Conservation (phyloP, 2,797 vertebrate species). For the Hydrophis major region DNA sequence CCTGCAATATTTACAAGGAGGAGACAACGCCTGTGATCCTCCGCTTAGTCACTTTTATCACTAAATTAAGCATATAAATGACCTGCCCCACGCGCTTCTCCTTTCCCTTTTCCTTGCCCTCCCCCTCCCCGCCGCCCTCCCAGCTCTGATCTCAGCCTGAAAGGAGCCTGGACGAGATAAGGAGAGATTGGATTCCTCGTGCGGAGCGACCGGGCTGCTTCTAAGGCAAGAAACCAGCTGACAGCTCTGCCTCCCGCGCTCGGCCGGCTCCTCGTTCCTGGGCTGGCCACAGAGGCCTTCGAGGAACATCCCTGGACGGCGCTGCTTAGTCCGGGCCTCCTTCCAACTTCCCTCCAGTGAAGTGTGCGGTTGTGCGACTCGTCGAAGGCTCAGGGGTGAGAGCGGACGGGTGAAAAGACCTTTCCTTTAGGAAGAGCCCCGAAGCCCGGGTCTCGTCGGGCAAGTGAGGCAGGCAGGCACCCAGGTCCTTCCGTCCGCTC, state of each 20-base stretch:
- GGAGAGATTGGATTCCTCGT: conserved; percentile 80
- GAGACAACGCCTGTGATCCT: conserved; percentile 59
- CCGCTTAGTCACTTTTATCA: conserved; percentile 84
- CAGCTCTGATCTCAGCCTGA: conserved; percentile 84
- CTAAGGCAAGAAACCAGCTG: conserved; percentile 72
- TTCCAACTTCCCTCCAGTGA: neutral
- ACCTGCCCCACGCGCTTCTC: conserved; percentile 74
- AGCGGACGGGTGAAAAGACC: too few species aligned
- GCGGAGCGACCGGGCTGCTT: conserved; percentile 61
- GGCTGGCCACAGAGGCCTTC: neutral
- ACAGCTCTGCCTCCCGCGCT: neutral
- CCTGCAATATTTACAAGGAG: conserved; percentile 65
- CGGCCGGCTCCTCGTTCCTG: neutral
- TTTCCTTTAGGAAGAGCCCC: neutral
- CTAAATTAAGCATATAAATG: conserved; percentile 93
- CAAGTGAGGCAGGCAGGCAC: too few species aligned
- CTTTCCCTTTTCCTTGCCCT: neutral
- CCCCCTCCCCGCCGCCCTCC: conserved; percentile 69
- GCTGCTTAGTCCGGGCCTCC: neutral
- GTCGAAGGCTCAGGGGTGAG: neutral
- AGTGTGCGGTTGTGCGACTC: too few species aligned
- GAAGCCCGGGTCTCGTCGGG: neutral
- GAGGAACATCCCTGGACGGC: neutral
- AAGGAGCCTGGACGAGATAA: conserved; percentile 86
- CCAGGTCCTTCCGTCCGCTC: conserved; percentile 69